phyloP scores from a whole-genome alignment of 2,113 vertebrate genomes.

The Anhinga rufa region DNA sequence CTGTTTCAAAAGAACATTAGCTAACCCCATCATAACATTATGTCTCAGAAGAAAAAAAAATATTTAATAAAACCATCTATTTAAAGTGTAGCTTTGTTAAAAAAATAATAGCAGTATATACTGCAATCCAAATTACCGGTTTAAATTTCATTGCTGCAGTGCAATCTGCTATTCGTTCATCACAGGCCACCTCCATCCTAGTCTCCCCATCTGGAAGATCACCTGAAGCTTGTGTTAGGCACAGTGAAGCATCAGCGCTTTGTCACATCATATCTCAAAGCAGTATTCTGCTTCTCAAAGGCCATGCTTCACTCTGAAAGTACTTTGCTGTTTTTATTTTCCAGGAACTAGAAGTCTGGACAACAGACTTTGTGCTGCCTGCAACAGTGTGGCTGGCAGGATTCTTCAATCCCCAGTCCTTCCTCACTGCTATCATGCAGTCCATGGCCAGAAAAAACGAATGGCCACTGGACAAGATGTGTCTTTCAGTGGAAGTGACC shows the following conservation, averaged over 20 bases:
- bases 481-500: conserved; percentile 75
- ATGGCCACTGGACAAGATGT: conserved; percentile 80
- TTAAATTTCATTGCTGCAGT: not conserved
- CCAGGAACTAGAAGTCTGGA: conserved; percentile 78
- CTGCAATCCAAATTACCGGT: not conserved
- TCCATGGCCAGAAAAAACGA: conserved; percentile 75
- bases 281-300: not conserved
- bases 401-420: conserved; percentile 81
- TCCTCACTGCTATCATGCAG: conserved; percentile 79
- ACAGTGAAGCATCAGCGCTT: not conserved
- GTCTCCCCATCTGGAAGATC: not conserved
- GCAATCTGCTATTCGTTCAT: not conserved
- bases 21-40: not conserved
- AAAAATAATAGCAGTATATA: not conserved
- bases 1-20: not conserved
- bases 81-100: not conserved
- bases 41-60: not conserved
- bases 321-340: not conserved
- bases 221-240: not conserved
- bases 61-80: not conserved
- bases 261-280: not conserved
- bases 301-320: not conserved
- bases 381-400: conserved; percentile 73
- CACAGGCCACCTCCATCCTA: not conserved
- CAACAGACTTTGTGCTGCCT: conserved; percentile 72